Evolutionary conservation across 1,140 invertebrate genomes (phyloP).

Genomic region (Condylostylus longicornis): DNA sequence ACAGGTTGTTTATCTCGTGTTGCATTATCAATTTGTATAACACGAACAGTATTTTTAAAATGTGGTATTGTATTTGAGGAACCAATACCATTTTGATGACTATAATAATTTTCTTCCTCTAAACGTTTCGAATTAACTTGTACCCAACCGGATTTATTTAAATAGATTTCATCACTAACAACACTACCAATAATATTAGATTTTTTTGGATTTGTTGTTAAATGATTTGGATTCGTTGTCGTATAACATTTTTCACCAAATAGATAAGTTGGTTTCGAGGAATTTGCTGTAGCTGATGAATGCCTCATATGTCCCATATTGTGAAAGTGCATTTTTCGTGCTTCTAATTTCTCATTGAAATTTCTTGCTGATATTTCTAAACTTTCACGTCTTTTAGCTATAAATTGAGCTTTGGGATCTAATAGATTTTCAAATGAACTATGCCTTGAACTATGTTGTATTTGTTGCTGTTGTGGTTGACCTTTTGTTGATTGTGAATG

Average conservation of each 20-base stretch:
- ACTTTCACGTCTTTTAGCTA: conserved; percentile 27
- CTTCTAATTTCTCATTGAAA: conserved; percentile 30
- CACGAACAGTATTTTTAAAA: conserved; percentile 9
- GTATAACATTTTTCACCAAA: conserved; percentile 23
- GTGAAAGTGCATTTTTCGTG: conserved; percentile 29
- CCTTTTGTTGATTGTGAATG: conserved; percentile 12
- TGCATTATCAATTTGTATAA: conserved; percentile 13
- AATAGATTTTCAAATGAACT: too few relatives aligned
- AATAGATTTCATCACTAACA: conserved; percentile 20
- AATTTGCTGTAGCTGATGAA: conserved; percentile 8
- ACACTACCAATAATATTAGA: neutral
- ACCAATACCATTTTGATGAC: neutral
- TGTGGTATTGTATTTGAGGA: neutral
- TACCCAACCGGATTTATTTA: conserved; percentile 32
- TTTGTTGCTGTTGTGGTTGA: neutral
- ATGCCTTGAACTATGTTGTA: neutral
- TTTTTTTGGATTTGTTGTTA: conserved; percentile 14
- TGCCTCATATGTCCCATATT: conserved; percentile 9
- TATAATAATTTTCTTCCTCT: conserved; percentile 1
- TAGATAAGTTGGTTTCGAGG: conserved; percentile 20
- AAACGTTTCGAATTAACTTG: conserved; percentile 23
- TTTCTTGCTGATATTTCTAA: conserved; percentile 26
- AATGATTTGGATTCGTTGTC: conserved; percentile 11
- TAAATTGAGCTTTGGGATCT: conserved; percentile 27
- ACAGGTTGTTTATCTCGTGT: conserved; percentile 11